Evolutionary conservation across 1,140 invertebrate species (phyloP).

Genomic region (Ditylenchus dipsaci): DNA sequence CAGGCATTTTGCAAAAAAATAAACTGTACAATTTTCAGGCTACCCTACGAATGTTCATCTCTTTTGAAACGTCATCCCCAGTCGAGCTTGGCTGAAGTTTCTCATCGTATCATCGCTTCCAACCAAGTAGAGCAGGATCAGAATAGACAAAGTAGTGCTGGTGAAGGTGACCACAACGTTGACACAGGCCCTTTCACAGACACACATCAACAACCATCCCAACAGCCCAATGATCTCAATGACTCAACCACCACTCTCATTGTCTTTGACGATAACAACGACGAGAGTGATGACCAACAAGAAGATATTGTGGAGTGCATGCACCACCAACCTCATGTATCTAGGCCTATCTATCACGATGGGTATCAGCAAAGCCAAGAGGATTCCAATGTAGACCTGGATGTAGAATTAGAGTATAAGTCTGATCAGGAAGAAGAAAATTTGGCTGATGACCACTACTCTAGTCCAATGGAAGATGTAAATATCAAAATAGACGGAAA

Average conservation of each 20-base stretch:
- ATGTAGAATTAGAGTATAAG: neutral
- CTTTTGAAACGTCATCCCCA: neutral
- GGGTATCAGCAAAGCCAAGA: neutral
- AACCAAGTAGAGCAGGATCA: too few species aligned
- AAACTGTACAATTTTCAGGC: neutral
- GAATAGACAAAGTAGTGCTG: neutral
- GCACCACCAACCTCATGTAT: neutral
- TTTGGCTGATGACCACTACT: neutral
- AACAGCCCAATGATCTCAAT: neutral
- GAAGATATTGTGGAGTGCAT: neutral
- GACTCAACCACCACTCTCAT: neutral
- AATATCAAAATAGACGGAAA: neutral
- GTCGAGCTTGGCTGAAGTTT: neutral
- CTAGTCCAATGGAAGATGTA: neutral
- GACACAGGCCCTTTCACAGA: neutral
- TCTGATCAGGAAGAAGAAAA: neutral
- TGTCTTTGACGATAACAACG: neutral
- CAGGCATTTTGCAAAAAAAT: too few species aligned
- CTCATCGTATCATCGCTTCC: neutral
- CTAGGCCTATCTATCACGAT: neutral
- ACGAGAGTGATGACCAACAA: neutral
- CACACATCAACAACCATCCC: neutral
- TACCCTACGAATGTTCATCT: neutral
- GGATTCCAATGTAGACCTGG: neutral
- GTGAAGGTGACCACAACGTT: neutral